Evolutionary conservation across 2,113 vertebrate genomes (phyloP).

Genomic region (Casuarius casuarius): DNA sequence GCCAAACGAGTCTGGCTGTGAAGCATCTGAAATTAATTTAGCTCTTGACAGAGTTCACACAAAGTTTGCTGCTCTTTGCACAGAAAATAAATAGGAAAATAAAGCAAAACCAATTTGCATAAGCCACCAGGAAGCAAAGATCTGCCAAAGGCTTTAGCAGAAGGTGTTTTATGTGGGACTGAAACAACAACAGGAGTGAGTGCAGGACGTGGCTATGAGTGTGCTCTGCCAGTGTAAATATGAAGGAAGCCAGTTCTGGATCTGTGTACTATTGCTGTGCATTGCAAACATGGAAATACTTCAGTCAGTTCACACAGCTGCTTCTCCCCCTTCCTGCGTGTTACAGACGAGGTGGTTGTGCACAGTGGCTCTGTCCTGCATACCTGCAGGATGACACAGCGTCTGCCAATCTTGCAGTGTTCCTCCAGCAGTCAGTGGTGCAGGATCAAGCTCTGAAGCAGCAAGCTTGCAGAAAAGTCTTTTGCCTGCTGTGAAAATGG

Average conservation of each 20-base stretch:
- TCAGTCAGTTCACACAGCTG: constrained; percentile 11
- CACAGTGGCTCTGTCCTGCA: not conserved
- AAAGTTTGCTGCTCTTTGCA: not conserved
- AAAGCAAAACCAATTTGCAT: not conserved
- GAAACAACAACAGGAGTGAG: constrained; percentile 16
- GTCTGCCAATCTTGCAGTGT: not conserved
- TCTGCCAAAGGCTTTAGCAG: constrained; percentile 10
- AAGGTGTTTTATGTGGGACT: not conserved
- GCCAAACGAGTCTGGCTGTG: not conserved
- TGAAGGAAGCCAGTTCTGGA: not conserved
- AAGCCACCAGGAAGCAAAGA: constrained; percentile 30
- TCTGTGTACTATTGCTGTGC: not conserved
- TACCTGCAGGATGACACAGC: not conserved
- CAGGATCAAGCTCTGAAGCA: not conserved
- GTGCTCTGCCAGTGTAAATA: not conserved
- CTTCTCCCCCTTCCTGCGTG: not conserved
- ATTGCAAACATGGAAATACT: constrained; percentile 40
- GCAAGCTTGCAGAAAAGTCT: not conserved
- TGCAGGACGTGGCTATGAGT: not conserved
- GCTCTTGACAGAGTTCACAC: not conserved
- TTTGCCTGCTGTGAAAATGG: not conserved
- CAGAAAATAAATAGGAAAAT: not conserved
- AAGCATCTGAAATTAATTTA: not conserved
- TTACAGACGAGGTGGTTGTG: not conserved
- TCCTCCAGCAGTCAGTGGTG: not conserved